Conservation (phyloP, 2,113 vertebrate genomes). For the Vicugna pacos region DNA sequence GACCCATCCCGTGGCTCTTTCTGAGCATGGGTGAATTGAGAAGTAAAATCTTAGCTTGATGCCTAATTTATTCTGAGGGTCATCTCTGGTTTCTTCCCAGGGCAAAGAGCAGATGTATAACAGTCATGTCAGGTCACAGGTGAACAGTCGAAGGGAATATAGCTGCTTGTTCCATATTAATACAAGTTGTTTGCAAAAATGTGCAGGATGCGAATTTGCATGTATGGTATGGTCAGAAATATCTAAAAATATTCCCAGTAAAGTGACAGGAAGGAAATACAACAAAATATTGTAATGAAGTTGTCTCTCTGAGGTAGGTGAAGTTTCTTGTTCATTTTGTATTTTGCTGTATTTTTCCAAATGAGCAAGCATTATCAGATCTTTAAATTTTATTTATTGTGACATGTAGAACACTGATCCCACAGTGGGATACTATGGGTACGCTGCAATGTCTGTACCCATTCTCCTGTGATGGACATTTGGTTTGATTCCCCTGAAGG, state of each 20-base stretch:
- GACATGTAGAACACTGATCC: neutral
- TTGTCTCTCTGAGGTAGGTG: neutral
- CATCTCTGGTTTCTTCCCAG: neutral
- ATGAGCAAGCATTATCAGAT: neutral
- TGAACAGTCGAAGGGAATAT: neutral
- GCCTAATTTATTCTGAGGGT: neutral
- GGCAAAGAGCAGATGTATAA: neutral
- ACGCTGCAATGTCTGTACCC: neutral
- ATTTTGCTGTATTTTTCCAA: neutral
- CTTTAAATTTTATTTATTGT: neutral
- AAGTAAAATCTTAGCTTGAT: neutral
- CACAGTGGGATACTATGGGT: no score
- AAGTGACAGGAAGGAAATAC: neutral
- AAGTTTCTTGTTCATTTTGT: neutral
- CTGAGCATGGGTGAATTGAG: neutral
- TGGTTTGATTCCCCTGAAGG: neutral
- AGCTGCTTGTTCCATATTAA: neutral
- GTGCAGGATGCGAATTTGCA: neutral
- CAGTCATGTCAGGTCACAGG: neutral
- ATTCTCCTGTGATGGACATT: neutral
- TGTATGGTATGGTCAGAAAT: neutral
- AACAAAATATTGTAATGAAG: neutral
- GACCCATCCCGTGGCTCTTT: neutral
- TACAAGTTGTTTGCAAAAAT: conserved; percentile 27
- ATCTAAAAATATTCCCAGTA: neutral